Evolutionary conservation across 30 jellyfish, hydroid and myxozoan species (phyloP), one percentile per base, ranked within the genome.

Genomic region (Morbakka virulenta): DNA sequence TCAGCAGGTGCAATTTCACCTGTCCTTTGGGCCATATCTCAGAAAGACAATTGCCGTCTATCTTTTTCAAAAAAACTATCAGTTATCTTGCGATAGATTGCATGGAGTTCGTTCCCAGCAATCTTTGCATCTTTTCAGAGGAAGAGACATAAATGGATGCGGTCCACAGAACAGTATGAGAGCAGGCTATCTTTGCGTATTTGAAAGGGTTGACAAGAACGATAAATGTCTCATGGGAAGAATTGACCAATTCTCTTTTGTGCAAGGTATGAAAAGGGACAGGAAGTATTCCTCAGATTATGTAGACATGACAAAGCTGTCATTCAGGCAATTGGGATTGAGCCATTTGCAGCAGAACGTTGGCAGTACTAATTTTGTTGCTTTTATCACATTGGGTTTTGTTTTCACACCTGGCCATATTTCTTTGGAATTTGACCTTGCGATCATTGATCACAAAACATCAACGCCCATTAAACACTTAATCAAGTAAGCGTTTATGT

Each of bases 131-230:
- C 79, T 62, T 2, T 77, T 62, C 52, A 34, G 52, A 36, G 74
- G 81, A 0, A 3, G 32, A 24, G 72, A 35, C 6, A 77, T 26
- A 35, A 50, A 77, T 9, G 28, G 50, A 21, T 9, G 34, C 65
- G 83, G 82, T 23, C 88, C 26, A 12, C 81, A 41, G 61, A 1
- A 77, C 3, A 47, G 35, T 4, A 81, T 62, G 57, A 77, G 81
- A 13, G 24, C 82, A 1, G 88, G 88, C 0, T 80, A 62, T 62
- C 32, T 77, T 52, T 77, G 88, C 49, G 20, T 77, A 28, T 77
- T 77, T 52, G 41, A 0, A 12, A 62, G 82, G 25, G 81, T 77
- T 32, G 82, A 77, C 72, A 32, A 47, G 13, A 48, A 47, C 0
- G 12, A 52, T 30, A 77, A 77, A 1, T 62, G 81, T 65, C 49